Evolutionary conservation across 2,113 vertebrate genomes (phyloP), one percentile per base, ranked within the genome.

Genomic region (Willisornis vidua): DNA sequence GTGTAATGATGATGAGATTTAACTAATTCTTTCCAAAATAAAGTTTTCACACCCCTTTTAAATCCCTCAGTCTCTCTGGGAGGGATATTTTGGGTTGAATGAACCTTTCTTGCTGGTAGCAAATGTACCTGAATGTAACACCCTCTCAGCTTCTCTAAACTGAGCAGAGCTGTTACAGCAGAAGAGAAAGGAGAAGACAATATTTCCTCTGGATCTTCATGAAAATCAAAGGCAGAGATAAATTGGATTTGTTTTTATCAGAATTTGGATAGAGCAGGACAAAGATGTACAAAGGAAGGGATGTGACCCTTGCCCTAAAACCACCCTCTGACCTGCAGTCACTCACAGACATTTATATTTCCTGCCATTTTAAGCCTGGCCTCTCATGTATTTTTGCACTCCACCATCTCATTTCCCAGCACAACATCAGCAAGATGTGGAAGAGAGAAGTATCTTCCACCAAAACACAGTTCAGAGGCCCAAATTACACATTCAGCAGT

Each of bases 391-490:
- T 93, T 94, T 90, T 94, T 95, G 51, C 82, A 74, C 72, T 93
- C 59, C 28, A 93, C 67, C 94, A 90, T 96, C 92, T 87, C 84
- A 95, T 94, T 95, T 97, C 94, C 95, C 83, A 90, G 96, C 87
- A 94, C 85, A 93, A 96, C 96, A 94, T 91, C 96, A 95, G 92
- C 91, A 93, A 94, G 91, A 90, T 96, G 59, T 61, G 61, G 87
- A 91, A 93, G 71, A 94, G 96, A 94, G 90, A 95, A 96, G 89
- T 75, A 96, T 94, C 96, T 96, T 78, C 92, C 73, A 81, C 89
- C 94, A 97, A 95, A 96, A 96, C 96, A 89, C 58, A 94, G 93
- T 78, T 89, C 89, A 94, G 78, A 65, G 89, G 87, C 94, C 90
- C 62, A 94, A 96, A 93, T 96, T 90, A 84, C 92, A 87, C 70